These are phyloP conservation scores for Baronia brevicornis DNA, from an alignment of 2,888 invertebrate species.

Conservation along the genomic window DNA sequence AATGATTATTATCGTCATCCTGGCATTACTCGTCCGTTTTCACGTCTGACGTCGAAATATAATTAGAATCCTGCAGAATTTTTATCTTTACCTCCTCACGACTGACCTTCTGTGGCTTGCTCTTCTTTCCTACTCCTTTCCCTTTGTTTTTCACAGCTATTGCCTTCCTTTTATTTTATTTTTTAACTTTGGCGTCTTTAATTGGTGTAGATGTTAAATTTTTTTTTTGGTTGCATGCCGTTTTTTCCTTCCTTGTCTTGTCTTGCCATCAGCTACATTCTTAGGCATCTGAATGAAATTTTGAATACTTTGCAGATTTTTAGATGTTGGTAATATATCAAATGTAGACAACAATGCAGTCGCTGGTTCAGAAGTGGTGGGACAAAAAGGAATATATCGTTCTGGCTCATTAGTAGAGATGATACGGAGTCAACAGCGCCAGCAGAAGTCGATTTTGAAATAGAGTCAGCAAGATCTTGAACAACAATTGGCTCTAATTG, in stretches of 20 bases:
- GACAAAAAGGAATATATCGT: constrained; percentile 16
- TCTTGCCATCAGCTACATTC: constrained; percentile 21
- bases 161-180: too few relatives aligned
- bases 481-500: constrained; percentile 15
- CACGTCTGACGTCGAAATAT: constrained; percentile 21
- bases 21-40: constrained; percentile 7
- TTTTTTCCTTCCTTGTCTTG: constrained; percentile 26
- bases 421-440: constrained; percentile 14
- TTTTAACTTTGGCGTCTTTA: constrained; percentile 26
- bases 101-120: constrained; percentile 20
- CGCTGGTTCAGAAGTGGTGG: constrained; percentile 21
- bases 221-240: constrained; percentile 30
- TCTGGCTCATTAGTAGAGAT: constrained; percentile 25
- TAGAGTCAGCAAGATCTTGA: constrained; percentile 16
- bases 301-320: constrained; percentile 20
- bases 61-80: constrained; percentile 21
- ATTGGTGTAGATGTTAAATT: constrained; percentile 29
- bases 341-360: constrained; percentile 17
- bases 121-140: constrained; percentile 22
- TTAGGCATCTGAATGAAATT: constrained; percentile 22
- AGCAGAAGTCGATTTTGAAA: constrained; percentile 6
- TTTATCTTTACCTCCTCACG: constrained; percentile 22
- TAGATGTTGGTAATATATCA: constrained; percentile 17
- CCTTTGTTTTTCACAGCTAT: constrained; percentile 26
- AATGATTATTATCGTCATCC: not conserved